Evolutionary conservation across 2,888 invertebrate genomes (phyloP), one percentile per base, ranked within the genome.

Genomic region (Mechanitis messenoides): DNA sequence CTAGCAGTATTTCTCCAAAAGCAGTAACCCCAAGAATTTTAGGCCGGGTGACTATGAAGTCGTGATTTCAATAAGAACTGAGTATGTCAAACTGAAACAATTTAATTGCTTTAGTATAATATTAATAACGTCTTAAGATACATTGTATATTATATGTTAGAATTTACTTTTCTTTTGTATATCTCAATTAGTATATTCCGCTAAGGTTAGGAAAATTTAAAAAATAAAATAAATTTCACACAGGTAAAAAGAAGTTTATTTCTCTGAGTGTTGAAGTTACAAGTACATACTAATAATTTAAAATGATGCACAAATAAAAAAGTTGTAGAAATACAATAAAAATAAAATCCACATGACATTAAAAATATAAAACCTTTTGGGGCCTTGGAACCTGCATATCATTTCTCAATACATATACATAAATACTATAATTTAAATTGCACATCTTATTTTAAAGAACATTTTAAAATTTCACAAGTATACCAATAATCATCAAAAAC

Each of bases 341-440:
- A 68, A 65, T 63, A 63, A 20, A 20, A 62, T 64, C 31, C 46
- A 63, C 57, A 64, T 65, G 56, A 57, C 59, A 60, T 67, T 57
- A 67, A 64, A 61, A 65, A 61, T 62, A 60, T 54, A 63, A 61
- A 63, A 59, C 56, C 68, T 72, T 64, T 84, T 85, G 86, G 87
- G 85, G 85, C 83, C 75, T 77, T 76, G 84, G 85, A 84, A 84
- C 79, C 78, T 85, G 85, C 86, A 80, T 78, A 77, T 80, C 74
- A 79, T 76, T 78, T 77, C 69, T 74, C 73, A 71, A 74, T 71
- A 69, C 65, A 67, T 62, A 66, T 65, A 65, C 69, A 72, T 71
- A 68, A 69, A 70, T 68, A 68, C 64, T 61, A 62, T 63, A 64
- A 65, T 68, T 69, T 69, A 65, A 68, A 71, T 72, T 72, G 72